These are phyloP conservation scores for Actinia tenebrosa DNA, from an alignment of 64 coral and sea anemone genomes.

Conservation along the genomic window DNA sequence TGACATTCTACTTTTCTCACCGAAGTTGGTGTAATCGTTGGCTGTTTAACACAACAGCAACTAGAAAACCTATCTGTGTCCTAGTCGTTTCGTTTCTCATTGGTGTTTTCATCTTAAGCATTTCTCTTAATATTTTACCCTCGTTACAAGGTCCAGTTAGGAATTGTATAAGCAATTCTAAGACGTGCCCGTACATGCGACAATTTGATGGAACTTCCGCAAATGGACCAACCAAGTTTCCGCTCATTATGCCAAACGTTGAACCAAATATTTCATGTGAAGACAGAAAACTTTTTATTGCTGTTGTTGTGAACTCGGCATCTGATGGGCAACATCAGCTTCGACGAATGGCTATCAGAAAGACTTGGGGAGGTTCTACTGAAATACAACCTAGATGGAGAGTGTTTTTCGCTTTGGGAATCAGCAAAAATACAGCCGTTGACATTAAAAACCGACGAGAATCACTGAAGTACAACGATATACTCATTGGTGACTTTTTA, in stretches of 20 bases:
- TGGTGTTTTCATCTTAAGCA: background rate
- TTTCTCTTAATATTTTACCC: background rate
- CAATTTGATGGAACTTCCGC: background rate
- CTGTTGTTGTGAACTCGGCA: background rate
- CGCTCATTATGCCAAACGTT: background rate
- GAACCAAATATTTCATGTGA: conserved; percentile 11
- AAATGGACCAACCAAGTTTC: background rate
- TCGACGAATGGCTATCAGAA: conserved; percentile 3
- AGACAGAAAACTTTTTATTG: conserved; percentile 1
- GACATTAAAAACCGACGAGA: background rate
- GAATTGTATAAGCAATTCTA: background rate
- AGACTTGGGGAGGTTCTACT: background rate
- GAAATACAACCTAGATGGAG: background rate
- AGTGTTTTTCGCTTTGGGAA: conserved; percentile 12
- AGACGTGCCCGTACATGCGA: background rate
- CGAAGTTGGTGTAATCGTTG: too few relatives aligned
- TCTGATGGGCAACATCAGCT: background rate
- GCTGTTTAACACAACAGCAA: too few relatives aligned
- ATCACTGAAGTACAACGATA: conserved; percentile 3
- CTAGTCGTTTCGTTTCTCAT: too few relatives aligned
- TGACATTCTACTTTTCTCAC: too few relatives aligned
- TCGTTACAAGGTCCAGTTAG: background rate
- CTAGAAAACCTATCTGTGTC: too few relatives aligned
- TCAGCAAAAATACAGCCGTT: background rate
- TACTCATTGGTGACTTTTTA: background rate